phyloP scores from a whole-genome alignment of 2,888 invertebrate species.

The Gastrophysa polygoni region DNA sequence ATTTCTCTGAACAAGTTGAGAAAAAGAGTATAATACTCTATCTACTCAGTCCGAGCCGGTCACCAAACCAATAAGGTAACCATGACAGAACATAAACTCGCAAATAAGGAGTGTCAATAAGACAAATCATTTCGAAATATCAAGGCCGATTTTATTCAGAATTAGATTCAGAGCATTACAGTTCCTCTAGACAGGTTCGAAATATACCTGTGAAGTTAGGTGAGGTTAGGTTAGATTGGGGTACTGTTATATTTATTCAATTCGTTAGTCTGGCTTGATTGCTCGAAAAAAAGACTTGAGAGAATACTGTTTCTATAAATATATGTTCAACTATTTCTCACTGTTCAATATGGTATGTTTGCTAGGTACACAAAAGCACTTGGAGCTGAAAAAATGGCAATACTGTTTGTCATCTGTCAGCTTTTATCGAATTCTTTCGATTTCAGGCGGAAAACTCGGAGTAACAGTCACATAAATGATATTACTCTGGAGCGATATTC shows the following conservation, averaged over 20 bases:
- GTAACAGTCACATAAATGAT: slow-evolving; percentile 32
- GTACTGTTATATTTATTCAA: background rate
- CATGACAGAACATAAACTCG: no score
- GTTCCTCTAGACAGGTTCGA: no score
- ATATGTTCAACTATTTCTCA: slow-evolving; percentile 1
- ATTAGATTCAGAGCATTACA: no score
- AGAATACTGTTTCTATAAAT: background rate
- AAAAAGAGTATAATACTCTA: no score
- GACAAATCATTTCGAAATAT: no score
- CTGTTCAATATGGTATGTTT: slow-evolving; percentile 16
- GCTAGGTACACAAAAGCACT: slow-evolving; percentile 9
- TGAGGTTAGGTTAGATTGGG: no score
- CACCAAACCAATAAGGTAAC: no score
- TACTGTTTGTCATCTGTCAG: slow-evolving; percentile 28
- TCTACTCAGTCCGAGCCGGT: no score
- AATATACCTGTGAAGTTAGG: background rate
- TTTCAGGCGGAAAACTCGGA: slow-evolving; percentile 27
- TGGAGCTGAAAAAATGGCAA: slow-evolving; percentile 21
- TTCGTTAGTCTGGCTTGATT: background rate
- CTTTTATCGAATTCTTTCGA: slow-evolving; percentile 29
- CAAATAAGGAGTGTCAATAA: no score
- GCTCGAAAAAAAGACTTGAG: background rate
- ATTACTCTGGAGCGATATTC: slow-evolving; percentile 23
- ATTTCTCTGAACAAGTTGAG: no score
- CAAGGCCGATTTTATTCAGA: no score